Percentiles rank a stretch among this genome's conserved stretches.
These are phyloP conservation scores for Temnothorax curvispinosus DNA, from an alignment of 1,140 invertebrate genomes.

Conservation along the genomic window DNA sequence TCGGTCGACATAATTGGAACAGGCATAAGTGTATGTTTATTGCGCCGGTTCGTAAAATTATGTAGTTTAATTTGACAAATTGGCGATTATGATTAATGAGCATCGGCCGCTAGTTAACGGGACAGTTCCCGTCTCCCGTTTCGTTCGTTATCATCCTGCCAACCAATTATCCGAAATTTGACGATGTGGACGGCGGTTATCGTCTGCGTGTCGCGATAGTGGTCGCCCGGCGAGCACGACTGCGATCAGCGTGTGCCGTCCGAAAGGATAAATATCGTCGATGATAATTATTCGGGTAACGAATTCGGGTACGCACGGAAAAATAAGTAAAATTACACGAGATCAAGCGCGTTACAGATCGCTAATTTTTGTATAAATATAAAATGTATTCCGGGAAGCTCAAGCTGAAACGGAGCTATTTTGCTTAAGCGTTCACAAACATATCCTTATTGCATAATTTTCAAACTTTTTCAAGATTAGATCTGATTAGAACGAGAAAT, in stretches of 20 bases:
- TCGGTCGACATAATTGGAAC: constrained; percentile 54
- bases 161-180: constrained; percentile 68
- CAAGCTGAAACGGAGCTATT: background rate
- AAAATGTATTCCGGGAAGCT: background rate
- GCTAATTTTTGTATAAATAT: background rate
- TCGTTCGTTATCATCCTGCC: constrained; percentile 63
- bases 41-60: constrained; percentile 57
- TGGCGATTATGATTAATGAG: constrained; percentile 68
- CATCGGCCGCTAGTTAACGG: constrained; percentile 56
- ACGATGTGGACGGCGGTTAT: constrained; percentile 60
- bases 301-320: background rate
- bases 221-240: constrained; percentile 35
- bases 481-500: background rate
- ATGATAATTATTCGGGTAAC: constrained; percentile 38
- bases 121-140: constrained; percentile 51
- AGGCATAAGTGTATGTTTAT: constrained; percentile 62
- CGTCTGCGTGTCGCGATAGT: constrained; percentile 62
- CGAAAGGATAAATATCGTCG: constrained; percentile 32
- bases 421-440: background rate
- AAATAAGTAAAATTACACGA: background rate
- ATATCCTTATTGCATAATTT: background rate
- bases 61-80: constrained; percentile 66
- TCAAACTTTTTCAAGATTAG: background rate
- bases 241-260: constrained; percentile 1
- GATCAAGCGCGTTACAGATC: background rate